Base-by-base conservation (phyloP, 2,888 invertebrate genomes). In the Stenichneumon culpator region DNA sequence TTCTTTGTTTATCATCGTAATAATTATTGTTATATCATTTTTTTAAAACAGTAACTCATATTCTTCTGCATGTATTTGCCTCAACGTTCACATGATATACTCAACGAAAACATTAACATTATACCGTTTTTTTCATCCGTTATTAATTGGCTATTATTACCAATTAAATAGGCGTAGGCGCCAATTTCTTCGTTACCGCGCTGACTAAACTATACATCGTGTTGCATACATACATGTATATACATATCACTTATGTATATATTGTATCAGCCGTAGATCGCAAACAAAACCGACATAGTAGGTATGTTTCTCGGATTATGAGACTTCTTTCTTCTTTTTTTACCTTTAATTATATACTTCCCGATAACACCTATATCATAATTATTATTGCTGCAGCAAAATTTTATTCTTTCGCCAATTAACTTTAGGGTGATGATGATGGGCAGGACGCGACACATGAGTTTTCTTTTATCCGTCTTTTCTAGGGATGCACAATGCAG, bases 361-460 rank as follows among this genome's bases (percentile, higher is more conserved):
- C 44, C 85, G 79, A 87, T 92, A 92, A 92, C 90, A 91, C 89
- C 90, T 91, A 91, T 89, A 88, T 89, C 89, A 91, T 93, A 90
- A 90, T 93, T 47, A 92, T 94, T 95, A 95, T 95, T 95, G 95
- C 95, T 95, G 95, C 94, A 94, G 94, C 94, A 94, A 94, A 90
- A 89, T 91, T 86, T 89, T 87, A 83, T 87, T 83, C 83, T 84
- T 86, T 89, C 82, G 83, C 84, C 79, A 80, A 47, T 87, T 83
- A 83, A 82, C 69, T 83, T 84, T 77, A 67, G 69, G 86, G 82
- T 77, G 72, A 63, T 47, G 44, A 77, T 78, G 77, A 82, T 82
- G 72, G 78, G 83, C 79, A 86, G 75, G 73, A 84, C 82, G 74
- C 80, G 83, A 75, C 82, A 77, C 60, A 81, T 75, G 74, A 79